Evolutionary conservation across 2,888 invertebrate genomes (phyloP), one percentile per base, ranked within the genome.

Genomic region (Hyles lineata): DNA sequence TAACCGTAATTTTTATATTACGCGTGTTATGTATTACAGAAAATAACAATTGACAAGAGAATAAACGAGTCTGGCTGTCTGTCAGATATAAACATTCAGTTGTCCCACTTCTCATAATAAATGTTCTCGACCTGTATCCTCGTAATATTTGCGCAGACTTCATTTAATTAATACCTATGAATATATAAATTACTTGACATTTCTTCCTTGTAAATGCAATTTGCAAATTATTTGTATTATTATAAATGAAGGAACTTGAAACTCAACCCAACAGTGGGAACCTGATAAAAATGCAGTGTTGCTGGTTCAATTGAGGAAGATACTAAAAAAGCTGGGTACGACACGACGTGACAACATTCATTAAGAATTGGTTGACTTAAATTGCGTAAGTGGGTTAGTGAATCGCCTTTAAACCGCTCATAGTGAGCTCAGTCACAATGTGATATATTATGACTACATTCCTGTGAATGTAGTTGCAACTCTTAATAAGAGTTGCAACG

Each of bases 101-200:
- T 67, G 67, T 43, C 17, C 67, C 43, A 67, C 67, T 29, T 61
- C 15, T 67, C 50, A 67, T 67, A 67, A 67, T 67, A 67, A 63
- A 67, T 50, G 50, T 67, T 23, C 43, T 43, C 50, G 67, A 50
- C 67, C 50, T 50, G 67, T 67, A 50, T 67, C 67, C 50, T 50
- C 23, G 23, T 35, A 19, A 35, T 67, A 50, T 67, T 50, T 50
- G 67, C 50, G 67, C 67, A 67, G 67, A 23, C 23, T 67, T 50
- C 43, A 50, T n/a, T 55, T 55, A n/a, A 55, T 50, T 23, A 15
- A 17, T 21, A 17, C 50, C 23, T 50, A 50, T 50, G 50, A 43
- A 50, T 50, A 67, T 15, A 63, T 43, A 63, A 35, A 63, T 63
- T 43, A 63, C 21, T 63, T 17, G 23, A 50, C 23, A 50, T 67